Evolutionary conservation across 2,888 invertebrate genomes (phyloP).

Genomic region (Metalampra italica): DNA sequence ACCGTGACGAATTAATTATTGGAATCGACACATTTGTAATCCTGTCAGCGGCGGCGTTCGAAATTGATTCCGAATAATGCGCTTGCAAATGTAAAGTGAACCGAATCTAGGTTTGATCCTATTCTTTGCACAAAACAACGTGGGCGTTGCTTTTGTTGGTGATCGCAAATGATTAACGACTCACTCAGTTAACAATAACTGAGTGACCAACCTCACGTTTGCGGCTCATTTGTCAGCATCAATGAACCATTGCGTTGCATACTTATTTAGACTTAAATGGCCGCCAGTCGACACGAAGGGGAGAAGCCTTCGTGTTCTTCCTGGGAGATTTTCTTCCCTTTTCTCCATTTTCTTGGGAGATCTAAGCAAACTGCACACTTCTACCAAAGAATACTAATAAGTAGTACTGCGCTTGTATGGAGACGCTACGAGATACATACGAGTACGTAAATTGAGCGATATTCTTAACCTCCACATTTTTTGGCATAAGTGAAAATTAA

Average conservation of each 20-base stretch:
- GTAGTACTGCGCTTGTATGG: no score
- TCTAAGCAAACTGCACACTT: no score
- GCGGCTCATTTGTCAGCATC: conserved; percentile 56
- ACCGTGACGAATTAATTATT: conserved; percentile 24
- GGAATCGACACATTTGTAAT: conserved; percentile 21
- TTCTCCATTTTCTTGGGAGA: no score
- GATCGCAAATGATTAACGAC: conserved; percentile 46
- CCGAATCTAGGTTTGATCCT: conserved; percentile 28
- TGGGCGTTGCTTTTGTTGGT: conserved; percentile 45
- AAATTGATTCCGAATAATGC: conserved; percentile 44
- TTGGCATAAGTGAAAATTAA: no score
- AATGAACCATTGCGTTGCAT: conserved; percentile 44
- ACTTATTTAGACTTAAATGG: no score
- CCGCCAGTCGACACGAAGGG: no score
- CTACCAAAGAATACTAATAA: no score
- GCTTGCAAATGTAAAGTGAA: conserved; percentile 39
- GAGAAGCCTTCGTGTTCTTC: no score
- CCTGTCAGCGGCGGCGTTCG: conserved; percentile 24
- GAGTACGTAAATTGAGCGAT: no score
- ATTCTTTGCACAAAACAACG: conserved; percentile 35
- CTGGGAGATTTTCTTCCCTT: no score
- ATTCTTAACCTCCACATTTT: no score
- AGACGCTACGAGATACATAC: no score
- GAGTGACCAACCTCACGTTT: conserved; percentile 49
- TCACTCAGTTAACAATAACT: conserved; percentile 33